These are phyloP conservation scores for Gonocerus acuteangulatus DNA, from an alignment of 2,888 invertebrate genomes.

Conservation along the genomic window DNA sequence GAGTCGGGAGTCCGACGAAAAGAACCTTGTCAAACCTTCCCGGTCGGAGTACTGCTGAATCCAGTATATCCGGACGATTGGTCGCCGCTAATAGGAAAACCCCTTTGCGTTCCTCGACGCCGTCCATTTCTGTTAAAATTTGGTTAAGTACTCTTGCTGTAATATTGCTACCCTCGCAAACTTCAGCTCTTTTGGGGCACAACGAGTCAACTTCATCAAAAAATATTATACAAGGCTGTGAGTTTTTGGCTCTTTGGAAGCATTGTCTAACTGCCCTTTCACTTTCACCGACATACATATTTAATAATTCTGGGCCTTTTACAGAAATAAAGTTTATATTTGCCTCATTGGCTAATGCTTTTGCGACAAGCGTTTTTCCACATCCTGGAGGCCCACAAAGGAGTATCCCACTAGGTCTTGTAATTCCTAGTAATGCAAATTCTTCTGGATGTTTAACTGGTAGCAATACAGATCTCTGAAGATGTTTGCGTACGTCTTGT, in stretches of 20 bases:
- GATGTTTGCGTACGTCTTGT: constrained; percentile 74
- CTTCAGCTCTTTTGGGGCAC: constrained; percentile 79
- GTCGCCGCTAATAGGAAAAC: constrained; percentile 95
- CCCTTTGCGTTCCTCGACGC: constrained; percentile 79
- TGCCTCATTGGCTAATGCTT: constrained; percentile 97
- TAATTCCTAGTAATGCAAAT: constrained; percentile 68
- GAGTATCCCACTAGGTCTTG: constrained; percentile 78
- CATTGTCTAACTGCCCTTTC: constrained; percentile 93
- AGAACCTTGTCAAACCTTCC: constrained; percentile 86
- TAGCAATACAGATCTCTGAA: constrained; percentile 84
- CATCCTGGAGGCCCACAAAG: constrained; percentile 96
- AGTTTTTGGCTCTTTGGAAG: constrained; percentile 88
- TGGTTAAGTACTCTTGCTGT: constrained; percentile 89
- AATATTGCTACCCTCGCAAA: constrained; percentile 53
- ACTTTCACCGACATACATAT: constrained; percentile 99
- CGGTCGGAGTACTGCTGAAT: constrained; percentile 82
- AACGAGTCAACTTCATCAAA: constrained; percentile 97
- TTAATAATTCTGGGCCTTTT: constrained; percentile 94
- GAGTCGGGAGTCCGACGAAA: constrained; percentile 79
- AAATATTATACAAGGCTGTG: constrained; percentile 95
- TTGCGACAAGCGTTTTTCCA: constrained; percentile 92
- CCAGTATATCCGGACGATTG: constrained; percentile 93
- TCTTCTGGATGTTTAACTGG: constrained; percentile 82
- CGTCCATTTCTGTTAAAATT: constrained; percentile 97
- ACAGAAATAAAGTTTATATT: constrained; percentile 98